Evolutionary conservation across 2,113 vertebrate species (phyloP).

Genomic region (Epinephelus cyanopodus): DNA sequence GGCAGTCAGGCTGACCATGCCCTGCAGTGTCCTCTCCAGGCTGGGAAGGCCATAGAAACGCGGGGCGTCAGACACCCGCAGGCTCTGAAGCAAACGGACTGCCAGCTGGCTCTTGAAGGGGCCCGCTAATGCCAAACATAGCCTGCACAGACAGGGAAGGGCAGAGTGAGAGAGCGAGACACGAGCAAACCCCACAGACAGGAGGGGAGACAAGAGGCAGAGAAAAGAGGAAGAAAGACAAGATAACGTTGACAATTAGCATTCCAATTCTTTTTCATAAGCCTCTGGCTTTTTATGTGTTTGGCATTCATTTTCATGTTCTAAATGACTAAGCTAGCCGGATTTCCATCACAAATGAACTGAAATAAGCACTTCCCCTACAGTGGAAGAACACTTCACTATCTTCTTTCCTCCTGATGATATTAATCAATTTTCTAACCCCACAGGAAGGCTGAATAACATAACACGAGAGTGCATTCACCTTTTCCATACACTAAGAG

Average conservation of each 20-base stretch:
- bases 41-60: conserved; percentile 96
- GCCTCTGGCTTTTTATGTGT: background rate
- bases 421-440: conserved; percentile 23
- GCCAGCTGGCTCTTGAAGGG: conserved; percentile 91
- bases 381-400: background rate
- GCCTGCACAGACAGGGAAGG: conserved; percentile 80
- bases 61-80: conserved; percentile 92
- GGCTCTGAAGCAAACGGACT: conserved; percentile 89
- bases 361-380: background rate
- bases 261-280: conserved; percentile 3
- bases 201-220: background rate
- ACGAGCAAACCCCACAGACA: conserved; percentile 32
- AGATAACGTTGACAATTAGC: background rate
- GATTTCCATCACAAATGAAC: background rate
- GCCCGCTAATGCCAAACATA: conserved; percentile 86
- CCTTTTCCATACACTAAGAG: background rate
- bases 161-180: conserved; percentile 22
- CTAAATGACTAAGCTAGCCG: background rate
- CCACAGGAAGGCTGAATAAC: conserved; percentile 14
- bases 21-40: conserved; percentile 91
- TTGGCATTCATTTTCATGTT: conserved; percentile 13
- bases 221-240: background rate
- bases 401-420: background rate
- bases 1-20: conserved; percentile 92
- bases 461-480: background rate